Evolutionary conservation across 1,140 invertebrate genomes (phyloP).

Genomic region (Caenorhabditis latens): DNA sequence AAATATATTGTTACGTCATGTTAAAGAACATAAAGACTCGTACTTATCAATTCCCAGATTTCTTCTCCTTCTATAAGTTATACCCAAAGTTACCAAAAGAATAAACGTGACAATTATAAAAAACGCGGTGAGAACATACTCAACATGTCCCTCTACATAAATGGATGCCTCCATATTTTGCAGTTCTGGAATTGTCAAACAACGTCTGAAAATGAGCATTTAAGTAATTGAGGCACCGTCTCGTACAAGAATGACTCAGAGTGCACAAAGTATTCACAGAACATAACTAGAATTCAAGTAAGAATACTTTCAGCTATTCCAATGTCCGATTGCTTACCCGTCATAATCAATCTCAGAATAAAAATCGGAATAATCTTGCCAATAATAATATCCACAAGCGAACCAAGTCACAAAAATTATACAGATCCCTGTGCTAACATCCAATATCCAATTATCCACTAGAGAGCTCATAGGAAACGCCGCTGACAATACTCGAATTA

Average conservation of each 20-base stretch:
- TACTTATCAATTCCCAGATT: neutral
- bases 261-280: too few relatives aligned
- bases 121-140: neutral
- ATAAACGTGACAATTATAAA: neutral
- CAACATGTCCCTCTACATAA: neutral
- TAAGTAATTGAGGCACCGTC: neutral
- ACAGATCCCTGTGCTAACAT: neutral
- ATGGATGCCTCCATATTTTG: too few relatives aligned
- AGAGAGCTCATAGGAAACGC: neutral
- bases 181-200: neutral
- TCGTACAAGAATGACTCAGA: too few relatives aligned
- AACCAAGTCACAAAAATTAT: neutral
- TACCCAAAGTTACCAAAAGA: neutral
- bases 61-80: neutral
- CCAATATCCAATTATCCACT: neutral
- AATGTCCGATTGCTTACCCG: too few relatives aligned
- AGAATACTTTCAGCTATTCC: too few relatives aligned
- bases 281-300: too few relatives aligned
- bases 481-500: neutral
- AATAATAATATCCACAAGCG: neutral
- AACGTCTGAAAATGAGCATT: neutral
- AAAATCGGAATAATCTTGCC: neutral
- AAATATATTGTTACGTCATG: too few relatives aligned
- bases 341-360: neutral
- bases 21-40: neutral